phyloP scores from a whole-genome alignment of 2,113 vertebrate species.

The Hippocampus comes region DNA sequence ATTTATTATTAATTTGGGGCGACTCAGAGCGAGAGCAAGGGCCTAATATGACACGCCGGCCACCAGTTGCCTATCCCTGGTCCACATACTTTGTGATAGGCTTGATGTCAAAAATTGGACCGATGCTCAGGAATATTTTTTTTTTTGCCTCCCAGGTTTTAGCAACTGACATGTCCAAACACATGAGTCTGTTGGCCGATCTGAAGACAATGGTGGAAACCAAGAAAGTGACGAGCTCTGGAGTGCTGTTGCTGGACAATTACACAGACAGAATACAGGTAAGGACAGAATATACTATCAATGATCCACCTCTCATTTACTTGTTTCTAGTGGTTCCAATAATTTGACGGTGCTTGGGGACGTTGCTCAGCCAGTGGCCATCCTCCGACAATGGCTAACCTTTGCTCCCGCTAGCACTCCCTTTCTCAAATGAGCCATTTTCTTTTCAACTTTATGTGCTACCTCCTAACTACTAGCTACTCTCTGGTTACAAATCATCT shows the following conservation, averaged over 20 bases:
- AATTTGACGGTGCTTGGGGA: slow-evolving; percentile 12
- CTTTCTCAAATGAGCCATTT: slow-evolving; percentile 27
- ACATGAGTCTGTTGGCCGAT: slow-evolving; percentile 95
- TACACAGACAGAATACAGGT: slow-evolving; percentile 98
- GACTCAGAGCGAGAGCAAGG: too few relatives aligned
- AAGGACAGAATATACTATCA: not conserved
- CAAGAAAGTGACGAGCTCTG: slow-evolving; percentile 97
- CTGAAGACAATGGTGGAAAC: slow-evolving; percentile 99
- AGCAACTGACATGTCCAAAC: slow-evolving; percentile 99
- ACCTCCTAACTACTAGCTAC: slow-evolving; percentile 2
- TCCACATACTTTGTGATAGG: not conserved
- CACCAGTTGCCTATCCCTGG: not conserved
- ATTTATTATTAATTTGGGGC: too few relatives aligned
- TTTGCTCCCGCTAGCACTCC: slow-evolving; percentile 23
- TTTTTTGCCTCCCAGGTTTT: slow-evolving; percentile 77
- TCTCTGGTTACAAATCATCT: not conserved
- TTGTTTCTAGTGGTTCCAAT: slow-evolving; percentile 26
- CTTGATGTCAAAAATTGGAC: not conserved
- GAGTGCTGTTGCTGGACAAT: slow-evolving; percentile 94
- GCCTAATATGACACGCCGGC: too few relatives aligned
- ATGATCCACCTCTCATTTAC: slow-evolving; percentile 1
- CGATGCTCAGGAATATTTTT: not conserved
- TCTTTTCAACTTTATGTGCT: slow-evolving; percentile 6
- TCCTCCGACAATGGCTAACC: slow-evolving; percentile 30
- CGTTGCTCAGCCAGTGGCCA: slow-evolving; percentile 26